Base-by-base conservation (phyloP, 2,113 vertebrate genomes). In the Scopus umbretta region DNA sequence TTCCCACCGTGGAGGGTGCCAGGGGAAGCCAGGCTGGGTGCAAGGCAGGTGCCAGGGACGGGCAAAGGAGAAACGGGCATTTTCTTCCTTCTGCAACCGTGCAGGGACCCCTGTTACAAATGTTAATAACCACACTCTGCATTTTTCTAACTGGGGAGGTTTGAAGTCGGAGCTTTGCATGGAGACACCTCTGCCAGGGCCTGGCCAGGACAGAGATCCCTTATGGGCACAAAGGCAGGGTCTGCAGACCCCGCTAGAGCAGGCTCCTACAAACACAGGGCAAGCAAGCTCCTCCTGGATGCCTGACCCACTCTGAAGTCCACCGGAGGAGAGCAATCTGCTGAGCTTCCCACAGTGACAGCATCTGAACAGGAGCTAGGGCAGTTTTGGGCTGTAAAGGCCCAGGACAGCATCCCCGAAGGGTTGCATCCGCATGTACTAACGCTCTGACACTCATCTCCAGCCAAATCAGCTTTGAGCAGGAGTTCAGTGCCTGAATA, bases 351-450 rank as follows among this genome's bases (percentile, higher is more conserved):
- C 7, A 8, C 76, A 50, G 65, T 1, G 43, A 20, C 29, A 9
- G 67, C 23, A 21, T 5, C 9, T 15, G n/a, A 21, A 4, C 16
- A n/a, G 74, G 10, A 38, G 32, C 15, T 2, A 9, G 45, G 45
- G 53, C 32, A 27, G 16, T 19, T 2, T 19, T 65, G 72, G 43
- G 59, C 58, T 12, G 66, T 10, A 13, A 40, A 16, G 29, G 25
- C n/a, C 30, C 45, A 12, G 79, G 30, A 47, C 30, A 36, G 91
- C 38, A 36, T 15, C 71, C 22, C 66, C 2, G 1, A 19, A 3
- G 0, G 5, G 52, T 1, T 18, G 53, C 26, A 15, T 19, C 34
- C 65, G 15, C 20, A 4, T 1, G 1, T 6, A 6, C 18, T 1
- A 13, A n/a, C n/a, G n/a, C 38, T 16, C 40, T 2, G 1, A n/a